A percentile compares a stretch with the other conserved stretches of the same genome.
phyloP scores from a whole-genome alignment of 2,113 vertebrate species.

The Neoarius graeffei region DNA sequence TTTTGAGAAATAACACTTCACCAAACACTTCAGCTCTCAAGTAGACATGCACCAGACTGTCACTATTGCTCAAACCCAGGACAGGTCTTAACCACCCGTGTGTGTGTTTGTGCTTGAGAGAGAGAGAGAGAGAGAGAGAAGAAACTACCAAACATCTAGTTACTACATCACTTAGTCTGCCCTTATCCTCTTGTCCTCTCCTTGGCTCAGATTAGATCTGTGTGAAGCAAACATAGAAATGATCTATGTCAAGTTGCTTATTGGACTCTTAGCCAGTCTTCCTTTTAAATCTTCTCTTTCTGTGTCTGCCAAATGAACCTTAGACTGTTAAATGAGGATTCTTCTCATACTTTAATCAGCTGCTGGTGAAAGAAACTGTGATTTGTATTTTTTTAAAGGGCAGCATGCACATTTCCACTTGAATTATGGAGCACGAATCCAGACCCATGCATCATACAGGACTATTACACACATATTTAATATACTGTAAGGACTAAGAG shows the following conservation, averaged over 20 bases:
- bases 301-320: neutral
- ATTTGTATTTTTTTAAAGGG: neutral
- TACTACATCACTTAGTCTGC: neutral
- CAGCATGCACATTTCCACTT: neutral
- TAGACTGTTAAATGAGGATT: neutral
- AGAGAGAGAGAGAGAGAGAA: neutral
- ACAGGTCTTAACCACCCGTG: conserved; percentile 54
- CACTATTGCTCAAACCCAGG: conserved; percentile 69
- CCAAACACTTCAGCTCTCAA: neutral
- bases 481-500: neutral
- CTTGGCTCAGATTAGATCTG: conserved; percentile 19
- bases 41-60: conserved; percentile 64
- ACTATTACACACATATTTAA: neutral
- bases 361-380: neutral
- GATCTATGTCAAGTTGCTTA: neutral
- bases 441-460: neutral
- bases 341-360: conserved; percentile 9
- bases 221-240: conserved; percentile 28
- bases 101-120: neutral
- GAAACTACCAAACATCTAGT: neutral
- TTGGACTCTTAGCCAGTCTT: conserved; percentile 4
- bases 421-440: conserved; percentile 1
- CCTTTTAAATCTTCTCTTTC: conserved; percentile 20
- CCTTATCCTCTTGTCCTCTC: neutral
- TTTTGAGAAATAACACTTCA: conserved; percentile 62